These are phyloP conservation scores for Agapornis canus DNA, from an alignment of 2,797 vertebrate genomes.

Conservation along the genomic window DNA sequence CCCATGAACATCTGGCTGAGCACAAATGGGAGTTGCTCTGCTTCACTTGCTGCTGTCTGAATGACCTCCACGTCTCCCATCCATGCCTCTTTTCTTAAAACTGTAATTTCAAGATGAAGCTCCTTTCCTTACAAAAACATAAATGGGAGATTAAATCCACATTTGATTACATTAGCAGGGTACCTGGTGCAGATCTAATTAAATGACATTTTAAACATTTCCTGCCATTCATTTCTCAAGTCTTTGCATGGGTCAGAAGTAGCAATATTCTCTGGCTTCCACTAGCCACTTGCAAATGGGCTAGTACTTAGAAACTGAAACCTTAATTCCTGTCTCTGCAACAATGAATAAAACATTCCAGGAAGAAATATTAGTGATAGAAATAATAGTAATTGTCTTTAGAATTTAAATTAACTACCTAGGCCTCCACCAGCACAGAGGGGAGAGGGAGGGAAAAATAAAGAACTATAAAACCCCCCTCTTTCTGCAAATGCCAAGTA, in stretches of 20 bases:
- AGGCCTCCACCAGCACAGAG: not conserved
- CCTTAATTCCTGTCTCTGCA: not conserved
- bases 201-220: slow-evolving; percentile 24
- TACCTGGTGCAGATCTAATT: slow-evolving; percentile 36
- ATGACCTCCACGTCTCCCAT: slow-evolving; percentile 27
- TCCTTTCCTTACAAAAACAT: slow-evolving; percentile 51
- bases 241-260: not conserved
- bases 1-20: slow-evolving; percentile 53
- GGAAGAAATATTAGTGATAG: not conserved
- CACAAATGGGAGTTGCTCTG: slow-evolving; percentile 64
- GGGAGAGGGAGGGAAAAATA: not conserved
- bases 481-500: not conserved
- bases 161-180: slow-evolving; percentile 52
- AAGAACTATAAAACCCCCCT: not conserved
- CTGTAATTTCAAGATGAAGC: slow-evolving; percentile 51
- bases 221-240: slow-evolving; percentile 38
- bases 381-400: not conserved
- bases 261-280: not conserved
- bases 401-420: not conserved
- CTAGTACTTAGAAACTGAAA: not conserved
- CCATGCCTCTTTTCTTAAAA: slow-evolving; percentile 21
- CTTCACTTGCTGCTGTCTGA: slow-evolving; percentile 48
- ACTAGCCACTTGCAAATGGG: not conserved
- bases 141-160: slow-evolving; percentile 13
- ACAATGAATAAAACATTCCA: not conserved